Percentiles rank a stretch among this genome's conserved stretches.
phyloP scores from a whole-genome alignment of 1,140 invertebrate species.

The Globodera ellingtonae region DNA sequence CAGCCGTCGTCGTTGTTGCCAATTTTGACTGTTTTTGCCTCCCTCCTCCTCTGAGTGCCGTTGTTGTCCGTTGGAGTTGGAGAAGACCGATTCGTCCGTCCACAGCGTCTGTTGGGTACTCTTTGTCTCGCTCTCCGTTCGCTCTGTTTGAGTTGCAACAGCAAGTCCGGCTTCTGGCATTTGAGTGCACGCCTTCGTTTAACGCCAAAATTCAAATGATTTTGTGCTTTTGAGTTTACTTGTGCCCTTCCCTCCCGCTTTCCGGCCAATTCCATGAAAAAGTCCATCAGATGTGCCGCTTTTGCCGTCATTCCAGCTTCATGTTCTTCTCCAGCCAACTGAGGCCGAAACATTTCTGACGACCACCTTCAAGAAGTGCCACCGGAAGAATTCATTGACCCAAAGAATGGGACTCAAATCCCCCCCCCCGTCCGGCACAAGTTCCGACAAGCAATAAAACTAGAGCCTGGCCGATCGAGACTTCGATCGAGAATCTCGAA shows the following conservation, averaged over 20 bases:
- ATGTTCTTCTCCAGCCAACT: neutral
- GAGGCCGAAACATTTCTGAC: too few species aligned
- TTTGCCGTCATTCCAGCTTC: neutral
- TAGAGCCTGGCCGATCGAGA: too few species aligned
- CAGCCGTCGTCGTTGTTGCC: neutral
- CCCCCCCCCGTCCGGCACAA: neutral
- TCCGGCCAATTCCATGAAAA: conserved; percentile 1
- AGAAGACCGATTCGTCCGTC: neutral
- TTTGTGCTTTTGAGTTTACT: neutral
- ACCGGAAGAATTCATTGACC: neutral
- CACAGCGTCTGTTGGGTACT: neutral
- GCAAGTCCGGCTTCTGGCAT: neutral
- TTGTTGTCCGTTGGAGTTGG: neutral
- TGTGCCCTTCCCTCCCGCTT: neutral
- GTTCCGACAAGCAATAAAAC: too few species aligned
- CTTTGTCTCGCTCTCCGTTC: neutral
- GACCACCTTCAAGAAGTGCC: too few species aligned
- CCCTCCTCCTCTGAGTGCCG: neutral
- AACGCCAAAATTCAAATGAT: neutral
- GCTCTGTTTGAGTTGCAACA: neutral
- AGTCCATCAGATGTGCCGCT: neutral
- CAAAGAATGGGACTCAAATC: neutral
- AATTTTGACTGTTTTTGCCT: neutral
- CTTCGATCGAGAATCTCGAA: too few species aligned
- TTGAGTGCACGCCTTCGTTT: neutral